A percentile compares a stretch with the other conserved stretches of the same genome.
These are phyloP conservation scores for Eubasilissa regina DNA, from an alignment of 1,140 invertebrate genomes.

Conservation along the genomic window DNA sequence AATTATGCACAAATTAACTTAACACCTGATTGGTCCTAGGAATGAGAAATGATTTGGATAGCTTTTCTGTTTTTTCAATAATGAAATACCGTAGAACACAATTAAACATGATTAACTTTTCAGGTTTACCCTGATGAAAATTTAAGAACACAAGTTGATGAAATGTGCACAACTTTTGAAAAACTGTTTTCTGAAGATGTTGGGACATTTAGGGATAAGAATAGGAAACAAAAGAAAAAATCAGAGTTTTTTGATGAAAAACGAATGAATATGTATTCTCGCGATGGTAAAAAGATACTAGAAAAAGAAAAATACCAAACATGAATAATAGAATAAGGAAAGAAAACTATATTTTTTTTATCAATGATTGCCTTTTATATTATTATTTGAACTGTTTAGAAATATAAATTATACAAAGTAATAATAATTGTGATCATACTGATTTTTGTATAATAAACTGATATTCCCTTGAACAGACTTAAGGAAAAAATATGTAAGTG, in stretches of 20 bases:
- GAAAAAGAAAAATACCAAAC: conserved; percentile 34
- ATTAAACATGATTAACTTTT: conserved; percentile 18
- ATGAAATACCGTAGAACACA: no score
- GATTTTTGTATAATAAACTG: no score
- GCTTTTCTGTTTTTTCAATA: conserved; percentile 5
- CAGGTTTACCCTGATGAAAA: conserved; percentile 67
- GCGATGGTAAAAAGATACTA: conserved; percentile 21
- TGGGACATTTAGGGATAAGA: conserved; percentile 14
- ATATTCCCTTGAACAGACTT: neutral
- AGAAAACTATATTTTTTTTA: neutral
- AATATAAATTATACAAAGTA: conserved; percentile 21
- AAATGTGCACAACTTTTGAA: conserved; percentile 68
- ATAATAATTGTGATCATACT: conserved; percentile 10
- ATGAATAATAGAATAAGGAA: neutral
- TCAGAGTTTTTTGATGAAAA: conserved; percentile 28
- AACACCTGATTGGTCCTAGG: no score
- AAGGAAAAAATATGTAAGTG: conserved; percentile 1
- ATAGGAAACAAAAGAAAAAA: conserved; percentile 34
- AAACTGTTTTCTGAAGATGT: conserved; percentile 66
- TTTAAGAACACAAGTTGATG: conserved; percentile 68
- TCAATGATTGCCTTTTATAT: neutral
- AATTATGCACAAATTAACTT: no score
- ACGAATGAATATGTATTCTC: conserved; percentile 25
- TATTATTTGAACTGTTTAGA: conserved; percentile 7
- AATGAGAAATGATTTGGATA: no score